These are phyloP conservation scores for Vespertilio murinus DNA, from an alignment of 2,797 vertebrate genomes.

Conservation along the genomic window DNA sequence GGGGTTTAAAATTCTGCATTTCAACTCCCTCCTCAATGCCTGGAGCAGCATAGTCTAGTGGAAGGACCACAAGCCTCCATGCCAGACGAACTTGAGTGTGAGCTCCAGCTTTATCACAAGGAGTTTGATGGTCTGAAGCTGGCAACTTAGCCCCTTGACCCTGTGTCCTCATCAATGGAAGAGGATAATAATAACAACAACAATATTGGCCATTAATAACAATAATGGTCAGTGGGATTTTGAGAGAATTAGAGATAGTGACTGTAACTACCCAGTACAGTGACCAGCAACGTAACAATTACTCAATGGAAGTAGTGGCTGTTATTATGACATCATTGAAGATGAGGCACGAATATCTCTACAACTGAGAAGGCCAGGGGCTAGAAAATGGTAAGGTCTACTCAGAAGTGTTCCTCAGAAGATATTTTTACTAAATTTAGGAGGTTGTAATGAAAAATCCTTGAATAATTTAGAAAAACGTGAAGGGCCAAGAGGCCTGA, in stretches of 20 bases:
- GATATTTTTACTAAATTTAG: neutral
- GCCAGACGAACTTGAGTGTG: neutral
- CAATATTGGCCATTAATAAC: neutral
- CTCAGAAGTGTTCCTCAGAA: neutral
- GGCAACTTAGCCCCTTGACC: neutral
- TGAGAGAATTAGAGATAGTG: neutral
- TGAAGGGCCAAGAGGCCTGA: neutral
- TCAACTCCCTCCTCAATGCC: neutral
- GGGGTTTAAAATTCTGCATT: neutral
- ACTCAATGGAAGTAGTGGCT: neutral
- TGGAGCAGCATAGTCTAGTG: neutral
- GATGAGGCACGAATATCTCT: neutral
- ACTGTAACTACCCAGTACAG: neutral
- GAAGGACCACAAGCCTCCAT: neutral
- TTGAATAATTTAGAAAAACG: neutral
- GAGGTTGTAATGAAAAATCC: neutral
- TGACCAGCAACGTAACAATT: neutral
- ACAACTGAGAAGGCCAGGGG: neutral
- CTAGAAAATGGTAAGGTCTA: neutral
- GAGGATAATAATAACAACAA: neutral
- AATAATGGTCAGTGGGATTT: neutral
- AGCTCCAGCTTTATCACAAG: neutral
- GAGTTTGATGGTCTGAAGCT: fast-evolving
- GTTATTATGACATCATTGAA: neutral
- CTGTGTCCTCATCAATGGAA: neutral